These are phyloP conservation scores for Lipophrys pholis DNA, from an alignment of 2,113 vertebrate genomes.

Conservation along the genomic window DNA sequence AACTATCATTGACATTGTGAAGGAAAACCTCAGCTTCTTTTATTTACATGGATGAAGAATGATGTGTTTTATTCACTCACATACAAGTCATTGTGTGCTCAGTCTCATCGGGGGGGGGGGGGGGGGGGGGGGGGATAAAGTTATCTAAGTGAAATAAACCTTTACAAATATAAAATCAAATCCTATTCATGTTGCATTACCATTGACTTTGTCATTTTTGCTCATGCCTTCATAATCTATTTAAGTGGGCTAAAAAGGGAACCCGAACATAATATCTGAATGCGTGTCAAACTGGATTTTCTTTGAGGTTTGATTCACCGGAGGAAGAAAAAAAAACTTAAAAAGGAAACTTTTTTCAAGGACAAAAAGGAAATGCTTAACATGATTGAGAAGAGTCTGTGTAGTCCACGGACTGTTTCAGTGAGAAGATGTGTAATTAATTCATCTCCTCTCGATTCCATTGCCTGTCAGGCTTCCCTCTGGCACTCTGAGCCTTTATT, in stretches of 20 bases:
- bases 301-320: constrained; percentile 10
- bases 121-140: too few relatives aligned
- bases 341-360: constrained; percentile 60
- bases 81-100: too few relatives aligned
- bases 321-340: constrained; percentile 7
- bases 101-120: too few relatives aligned
- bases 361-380: constrained; percentile 50
- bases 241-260: constrained; percentile 8
- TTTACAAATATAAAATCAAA: too few relatives aligned
- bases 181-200: too few relatives aligned
- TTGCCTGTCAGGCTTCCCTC: constrained; percentile 57
- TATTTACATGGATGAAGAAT: too few relatives aligned
- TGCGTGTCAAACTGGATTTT: not conserved
- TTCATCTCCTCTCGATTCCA: constrained; percentile 60
- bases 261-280: constrained; percentile 9
- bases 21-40: not conserved
- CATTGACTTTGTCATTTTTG: too few relatives aligned
- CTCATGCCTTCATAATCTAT: too few relatives aligned
- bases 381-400: constrained; percentile 29
- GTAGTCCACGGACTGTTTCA: constrained; percentile 44
- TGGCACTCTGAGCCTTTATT: constrained; percentile 70
- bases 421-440: constrained; percentile 68
- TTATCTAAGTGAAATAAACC: too few relatives aligned
- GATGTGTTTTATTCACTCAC: too few relatives aligned
- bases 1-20: not conserved